Conservation (phyloP, 1,140 invertebrate species). For the Harpegnathos saltator region DNA sequence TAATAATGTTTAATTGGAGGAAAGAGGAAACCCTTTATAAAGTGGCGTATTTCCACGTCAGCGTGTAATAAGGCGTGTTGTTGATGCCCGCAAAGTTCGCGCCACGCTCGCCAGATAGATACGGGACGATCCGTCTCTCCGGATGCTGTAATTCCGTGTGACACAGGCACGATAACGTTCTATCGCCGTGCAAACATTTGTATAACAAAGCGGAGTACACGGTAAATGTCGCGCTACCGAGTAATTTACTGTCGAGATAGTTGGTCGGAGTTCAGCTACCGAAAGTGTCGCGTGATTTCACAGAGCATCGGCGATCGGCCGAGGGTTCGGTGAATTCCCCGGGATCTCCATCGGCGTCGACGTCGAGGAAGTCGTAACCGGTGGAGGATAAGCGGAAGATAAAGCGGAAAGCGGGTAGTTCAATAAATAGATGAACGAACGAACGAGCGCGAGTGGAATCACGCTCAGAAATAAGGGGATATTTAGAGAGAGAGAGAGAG, state of each 20-base stretch:
- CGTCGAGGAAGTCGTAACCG: not conserved
- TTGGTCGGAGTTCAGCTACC: conserved; percentile 58
- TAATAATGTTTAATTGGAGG: no score
- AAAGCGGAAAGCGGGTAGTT: not conserved
- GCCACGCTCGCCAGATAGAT: conserved; percentile 33
- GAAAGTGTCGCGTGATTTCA: conserved; percentile 26
- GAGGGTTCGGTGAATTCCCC: not conserved
- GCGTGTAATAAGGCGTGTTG: not conserved
- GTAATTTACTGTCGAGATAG: conserved; percentile 80
- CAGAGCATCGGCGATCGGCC: not conserved
- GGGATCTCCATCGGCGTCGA: not conserved
- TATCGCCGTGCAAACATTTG: conserved; percentile 82
- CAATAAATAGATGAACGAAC: not conserved
- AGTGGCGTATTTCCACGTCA: not conserved
- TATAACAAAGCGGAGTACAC: conserved; percentile 79
- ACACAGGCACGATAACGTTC: conserved; percentile 73
- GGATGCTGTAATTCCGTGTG: conserved; percentile 71
- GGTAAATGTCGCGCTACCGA: conserved; percentile 71
- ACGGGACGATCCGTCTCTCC: conserved; percentile 55
- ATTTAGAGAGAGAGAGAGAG: no score
- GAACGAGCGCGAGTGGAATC: not conserved
- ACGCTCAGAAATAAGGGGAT: conserved; percentile 26
- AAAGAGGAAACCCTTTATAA: no score
- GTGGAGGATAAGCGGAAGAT: not conserved
- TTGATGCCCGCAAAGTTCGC: conserved; percentile 26